Percentiles rank a stretch among this genome's conserved stretches.
Evolutionary conservation across 2,888 invertebrate genomes (phyloP).

Genomic region (Sceliomorpha sp.): DNA sequence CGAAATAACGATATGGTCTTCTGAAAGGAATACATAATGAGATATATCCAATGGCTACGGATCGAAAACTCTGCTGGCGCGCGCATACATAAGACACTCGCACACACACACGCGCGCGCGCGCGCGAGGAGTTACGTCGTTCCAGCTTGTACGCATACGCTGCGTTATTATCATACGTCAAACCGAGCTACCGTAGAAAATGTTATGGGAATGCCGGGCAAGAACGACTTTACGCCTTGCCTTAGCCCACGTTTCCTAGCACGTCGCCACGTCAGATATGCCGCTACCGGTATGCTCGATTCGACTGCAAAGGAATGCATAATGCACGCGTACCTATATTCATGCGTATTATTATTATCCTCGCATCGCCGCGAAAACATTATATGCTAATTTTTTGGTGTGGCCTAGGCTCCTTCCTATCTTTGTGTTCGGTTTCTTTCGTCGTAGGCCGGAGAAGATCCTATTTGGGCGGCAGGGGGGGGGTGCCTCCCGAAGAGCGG

Average conservation of each 20-base stretch:
- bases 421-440: conserved; percentile 33
- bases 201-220: conserved; percentile 40
- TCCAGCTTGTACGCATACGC: not conserved
- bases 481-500: too few species aligned
- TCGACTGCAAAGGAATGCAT: conserved; percentile 32
- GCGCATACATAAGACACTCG: conserved; percentile 11
- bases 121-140: not conserved
- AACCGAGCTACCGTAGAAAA: conserved; percentile 43
- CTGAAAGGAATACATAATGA: conserved; percentile 76
- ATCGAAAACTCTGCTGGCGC: conserved; percentile 24
- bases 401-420: conserved; percentile 25
- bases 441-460: too few species aligned
- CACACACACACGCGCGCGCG: conserved; percentile 3
- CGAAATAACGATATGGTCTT: conserved; percentile 73
- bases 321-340: conserved; percentile 23
- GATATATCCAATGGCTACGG: conserved; percentile 40
- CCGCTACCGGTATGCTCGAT: conserved; percentile 6
- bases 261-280: conserved; percentile 4
- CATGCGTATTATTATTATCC: conserved; percentile 43
- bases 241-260: conserved; percentile 17
- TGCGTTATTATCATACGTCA: conserved; percentile 47
- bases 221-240: conserved; percentile 38
- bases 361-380: conserved; percentile 45
- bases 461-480: too few species aligned
- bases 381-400: conserved; percentile 48